Conservation (phyloP, 1,140 invertebrate genomes). For the Arctopsyche grandis region DNA sequence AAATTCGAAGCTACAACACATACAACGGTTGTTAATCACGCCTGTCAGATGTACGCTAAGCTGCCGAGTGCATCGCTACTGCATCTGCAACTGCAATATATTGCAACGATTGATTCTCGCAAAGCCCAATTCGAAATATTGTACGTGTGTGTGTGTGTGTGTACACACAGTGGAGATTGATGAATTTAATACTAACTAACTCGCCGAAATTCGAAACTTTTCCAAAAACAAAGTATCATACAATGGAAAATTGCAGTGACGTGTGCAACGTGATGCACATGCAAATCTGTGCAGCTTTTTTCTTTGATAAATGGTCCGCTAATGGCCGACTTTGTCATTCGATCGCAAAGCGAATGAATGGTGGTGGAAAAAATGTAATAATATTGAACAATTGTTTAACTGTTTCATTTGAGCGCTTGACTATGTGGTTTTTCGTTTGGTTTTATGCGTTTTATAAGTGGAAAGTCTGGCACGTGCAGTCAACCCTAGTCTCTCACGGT, state of each 20-base stretch:
- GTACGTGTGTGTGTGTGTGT: too few species aligned
- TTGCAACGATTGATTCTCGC: constrained; percentile 25
- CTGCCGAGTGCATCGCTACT: neutral
- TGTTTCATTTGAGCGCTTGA: neutral
- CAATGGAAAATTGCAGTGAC: neutral
- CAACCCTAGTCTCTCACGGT: too few species aligned
- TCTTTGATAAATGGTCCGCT: constrained; percentile 33
- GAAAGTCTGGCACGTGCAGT: neutral
- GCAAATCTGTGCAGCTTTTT: constrained; percentile 14
- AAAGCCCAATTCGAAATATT: neutral
- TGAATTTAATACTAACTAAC: too few species aligned
- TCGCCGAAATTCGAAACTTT: too few species aligned
- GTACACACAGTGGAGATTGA: too few species aligned
- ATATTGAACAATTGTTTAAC: too few species aligned
- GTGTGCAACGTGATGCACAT: constrained; percentile 24
- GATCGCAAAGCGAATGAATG: neutral
- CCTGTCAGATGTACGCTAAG: constrained; percentile 16
- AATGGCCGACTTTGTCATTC: constrained; percentile 19
- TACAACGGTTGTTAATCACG: constrained; percentile 24
- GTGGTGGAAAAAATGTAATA: too few species aligned
- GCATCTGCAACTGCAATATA: constrained; percentile 30
- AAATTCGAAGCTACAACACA: neutral
- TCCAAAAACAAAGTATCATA: too few species aligned
- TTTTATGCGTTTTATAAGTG: neutral
- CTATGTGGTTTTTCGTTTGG: neutral